phyloP scores from a whole-genome alignment of 2,888 invertebrate genomes.

The Mycalesis mineus region DNA sequence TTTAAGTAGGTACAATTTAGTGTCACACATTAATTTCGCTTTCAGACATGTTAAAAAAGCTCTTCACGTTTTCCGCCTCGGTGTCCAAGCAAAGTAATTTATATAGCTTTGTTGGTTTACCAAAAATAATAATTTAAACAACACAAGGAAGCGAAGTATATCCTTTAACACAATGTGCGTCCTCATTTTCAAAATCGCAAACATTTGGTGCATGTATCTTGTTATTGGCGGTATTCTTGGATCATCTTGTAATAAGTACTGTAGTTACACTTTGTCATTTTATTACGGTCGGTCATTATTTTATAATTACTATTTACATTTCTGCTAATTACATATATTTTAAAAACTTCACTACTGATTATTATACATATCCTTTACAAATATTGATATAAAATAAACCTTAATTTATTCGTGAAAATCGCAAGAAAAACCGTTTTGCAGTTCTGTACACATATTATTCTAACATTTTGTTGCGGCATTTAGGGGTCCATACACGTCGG shows the following conservation, averaged over 20 bases:
- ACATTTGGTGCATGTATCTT: neutral
- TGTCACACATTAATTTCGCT: neutral
- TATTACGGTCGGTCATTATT: too few relatives aligned
- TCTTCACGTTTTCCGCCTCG: neutral
- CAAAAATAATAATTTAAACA: neutral
- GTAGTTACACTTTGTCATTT: too few relatives aligned
- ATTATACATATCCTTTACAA: too few relatives aligned
- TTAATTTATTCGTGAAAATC: too few relatives aligned
- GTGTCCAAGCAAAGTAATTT: neutral
- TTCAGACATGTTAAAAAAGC: neutral
- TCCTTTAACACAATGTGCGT: neutral
- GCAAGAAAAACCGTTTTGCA: too few relatives aligned
- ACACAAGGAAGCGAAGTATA: neutral
- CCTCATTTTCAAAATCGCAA: constrained; percentile 2
- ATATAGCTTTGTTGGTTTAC: neutral
- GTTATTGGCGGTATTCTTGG: neutral
- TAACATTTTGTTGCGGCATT: too few relatives aligned
- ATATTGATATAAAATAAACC: too few relatives aligned
- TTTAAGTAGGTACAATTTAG: neutral
- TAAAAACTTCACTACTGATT: too few relatives aligned
- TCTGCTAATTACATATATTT: too few relatives aligned
- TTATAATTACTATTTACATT: too few relatives aligned
- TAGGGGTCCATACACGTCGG: too few relatives aligned
- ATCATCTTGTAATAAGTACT: neutral
- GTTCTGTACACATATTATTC: too few relatives aligned